Evolutionary conservation across 1,140 invertebrate species (phyloP).

Genomic region (Zaprionus inermis): DNA sequence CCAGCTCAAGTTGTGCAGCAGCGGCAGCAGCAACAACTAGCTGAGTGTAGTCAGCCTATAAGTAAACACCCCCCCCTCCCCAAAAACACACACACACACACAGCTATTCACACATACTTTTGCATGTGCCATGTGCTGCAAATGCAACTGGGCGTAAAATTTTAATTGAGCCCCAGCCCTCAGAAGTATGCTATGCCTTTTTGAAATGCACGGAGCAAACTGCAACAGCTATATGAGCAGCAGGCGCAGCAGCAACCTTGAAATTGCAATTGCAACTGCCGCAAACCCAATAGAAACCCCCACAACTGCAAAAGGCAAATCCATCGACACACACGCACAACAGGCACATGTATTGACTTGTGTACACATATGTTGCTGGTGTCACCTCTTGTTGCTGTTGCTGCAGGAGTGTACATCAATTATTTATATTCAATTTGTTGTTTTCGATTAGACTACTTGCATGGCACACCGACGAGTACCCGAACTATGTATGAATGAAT

Average conservation of each 20-base stretch:
- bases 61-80: no score
- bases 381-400: conserved; percentile 43
- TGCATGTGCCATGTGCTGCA: conserved; percentile 52
- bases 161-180: conserved; percentile 78
- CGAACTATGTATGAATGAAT: conserved; percentile 14
- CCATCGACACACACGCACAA: conserved; percentile 54
- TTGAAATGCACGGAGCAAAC: conserved; percentile 29
- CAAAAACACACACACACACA: conserved; percentile 9
- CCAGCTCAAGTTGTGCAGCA: conserved; percentile 32
- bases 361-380: conserved; percentile 36
- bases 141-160: conserved; percentile 79
- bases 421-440: conserved; percentile 77
- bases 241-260: conserved; percentile 1
- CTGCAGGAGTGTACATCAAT: conserved; percentile 62
- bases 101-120: neutral
- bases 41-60: conserved; percentile 27
- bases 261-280: conserved; percentile 22
- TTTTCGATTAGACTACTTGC: conserved; percentile 67
- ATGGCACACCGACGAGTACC: conserved; percentile 36
- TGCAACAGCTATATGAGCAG: conserved; percentile 3
- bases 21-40: conserved; percentile 13
- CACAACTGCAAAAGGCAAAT: conserved; percentile 63
- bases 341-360: conserved; percentile 15
- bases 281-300: conserved; percentile 51
- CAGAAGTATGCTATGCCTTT: conserved; percentile 68